Percentiles rank a stretch among this genome's conserved stretches.
Evolutionary conservation across 2,888 invertebrate genomes (phyloP).

Genomic region (Leptopilina myrica): DNA sequence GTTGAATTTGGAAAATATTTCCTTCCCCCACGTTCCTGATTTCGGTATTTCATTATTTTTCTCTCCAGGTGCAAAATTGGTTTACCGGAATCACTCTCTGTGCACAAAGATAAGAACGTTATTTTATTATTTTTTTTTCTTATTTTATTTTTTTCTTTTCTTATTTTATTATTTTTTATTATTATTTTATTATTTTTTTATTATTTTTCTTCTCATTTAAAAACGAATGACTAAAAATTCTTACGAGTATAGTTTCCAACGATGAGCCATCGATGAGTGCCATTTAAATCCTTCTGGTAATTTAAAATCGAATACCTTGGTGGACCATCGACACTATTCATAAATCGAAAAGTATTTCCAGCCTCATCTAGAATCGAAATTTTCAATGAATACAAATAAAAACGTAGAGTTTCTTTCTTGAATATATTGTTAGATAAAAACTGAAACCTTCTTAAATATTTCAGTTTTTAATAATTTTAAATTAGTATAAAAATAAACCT

Average conservation of each 20-base stretch:
- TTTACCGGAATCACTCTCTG: slow-evolving; percentile 70
- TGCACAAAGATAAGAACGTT: slow-evolving; percentile 5
- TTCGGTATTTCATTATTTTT: slow-evolving; percentile 70
- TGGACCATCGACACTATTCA: slow-evolving; percentile 78
- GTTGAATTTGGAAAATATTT: slow-evolving; percentile 74
- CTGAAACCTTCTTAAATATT: no score
- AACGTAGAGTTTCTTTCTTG: no score
- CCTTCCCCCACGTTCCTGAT: slow-evolving; percentile 56
- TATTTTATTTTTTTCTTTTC: no score
- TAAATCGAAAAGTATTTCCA: slow-evolving; percentile 77
- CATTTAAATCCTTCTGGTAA: slow-evolving; percentile 72
- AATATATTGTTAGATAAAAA: no score
- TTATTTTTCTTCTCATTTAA: no score
- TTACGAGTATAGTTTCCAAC: slow-evolving; percentile 78
- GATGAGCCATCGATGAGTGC: slow-evolving; percentile 75
- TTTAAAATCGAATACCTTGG: slow-evolving; percentile 79
- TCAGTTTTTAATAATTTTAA: no score
- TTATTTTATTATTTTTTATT: no score
- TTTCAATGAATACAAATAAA: no score
- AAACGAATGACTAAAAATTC: slow-evolving; percentile 44
- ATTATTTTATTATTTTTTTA: no score
- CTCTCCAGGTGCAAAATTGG: slow-evolving; percentile 71
- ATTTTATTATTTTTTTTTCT: no score
- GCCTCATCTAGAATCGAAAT: slow-evolving; percentile 75
- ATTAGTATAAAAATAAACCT: no score